Evolutionary conservation across 2,113 vertebrate genomes (phyloP), one percentile per base, ranked within the genome.

Genomic region (Tetrao urogallus): DNA sequence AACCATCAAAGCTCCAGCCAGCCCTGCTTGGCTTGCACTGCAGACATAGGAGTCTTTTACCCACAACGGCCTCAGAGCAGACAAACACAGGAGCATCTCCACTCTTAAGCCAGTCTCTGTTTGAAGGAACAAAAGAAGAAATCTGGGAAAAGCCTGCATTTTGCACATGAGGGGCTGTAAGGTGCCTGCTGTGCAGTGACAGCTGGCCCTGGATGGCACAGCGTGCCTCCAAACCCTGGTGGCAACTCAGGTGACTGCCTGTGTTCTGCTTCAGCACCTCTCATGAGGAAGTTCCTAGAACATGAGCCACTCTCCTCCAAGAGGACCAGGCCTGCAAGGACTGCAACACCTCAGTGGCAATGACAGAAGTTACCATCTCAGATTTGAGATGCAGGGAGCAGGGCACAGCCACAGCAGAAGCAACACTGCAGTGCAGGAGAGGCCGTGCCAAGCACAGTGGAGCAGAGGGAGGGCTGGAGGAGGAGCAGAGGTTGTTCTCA

Each of bases 401-500:
- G n/a, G 77, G 25, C 86, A 73, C 0, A 3, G 40, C 30, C 1
- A 4, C 36, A 64, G 91, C 92, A 94, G 83, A 25, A 42, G 78
- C 91, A 80, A 79, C 72, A 50, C 89, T 28, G 92, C 89, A 86
- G 93, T 56, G 85, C 85, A 80, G 89, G 38, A 32, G 24, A 80
- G 28, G 52, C 30, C 1, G 34, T 45, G 91, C 95, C 90, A 88
- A 80, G 60, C n/a, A 38, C 0, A 0, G 42, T 8, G 1, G 67
- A 92, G 92, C 73, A 86, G 69, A 64, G 70, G 86, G 42, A 86
- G 72, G 64, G 20, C 82, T 60, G 72, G 69, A 57, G 82, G 82
- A 92, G 93, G 89, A 3, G 4, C 84, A 92, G 91, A 91, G 92
- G 92, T 90, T 84, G 88, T 42, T 94, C 90, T 93, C 63, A 12